phyloP scores from a whole-genome alignment of 37 sponge, comb jelly and placozoan genomes.

The Ephydatia muelleri region DNA sequence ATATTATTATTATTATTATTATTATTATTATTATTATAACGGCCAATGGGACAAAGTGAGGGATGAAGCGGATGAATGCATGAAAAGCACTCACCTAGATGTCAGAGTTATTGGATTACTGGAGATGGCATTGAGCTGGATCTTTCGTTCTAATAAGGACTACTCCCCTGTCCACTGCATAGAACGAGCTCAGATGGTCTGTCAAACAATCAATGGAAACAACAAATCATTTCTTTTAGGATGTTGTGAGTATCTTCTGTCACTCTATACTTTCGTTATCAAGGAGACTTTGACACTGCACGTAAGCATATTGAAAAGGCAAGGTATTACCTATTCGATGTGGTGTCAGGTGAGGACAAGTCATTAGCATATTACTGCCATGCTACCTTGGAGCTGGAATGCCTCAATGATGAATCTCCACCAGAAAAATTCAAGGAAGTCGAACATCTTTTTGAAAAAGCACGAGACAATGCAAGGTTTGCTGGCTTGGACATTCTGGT shows the following conservation, averaged over 20 bases:
- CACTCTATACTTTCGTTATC: constrained; percentile 12
- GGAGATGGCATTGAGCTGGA: constrained; percentile 19
- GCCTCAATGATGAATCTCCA: constrained; percentile 12
- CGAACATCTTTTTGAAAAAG: constrained; percentile 6
- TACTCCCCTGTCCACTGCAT: not conserved
- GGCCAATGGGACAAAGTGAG: constrained; percentile 9
- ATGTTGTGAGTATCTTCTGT: constrained; percentile 15
- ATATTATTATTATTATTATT: too few relatives aligned
- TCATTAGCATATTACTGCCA: constrained; percentile 23
- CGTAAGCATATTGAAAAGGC: not conserved
- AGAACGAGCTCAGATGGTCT: not conserved
- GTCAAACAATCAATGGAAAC: not conserved
- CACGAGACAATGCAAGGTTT: not conserved
- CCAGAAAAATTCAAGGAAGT: constrained; percentile 4
- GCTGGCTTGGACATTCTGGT: constrained; percentile 13
- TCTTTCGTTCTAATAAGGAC: constrained; percentile 6
- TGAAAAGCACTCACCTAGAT: not conserved
- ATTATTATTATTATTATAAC: too few relatives aligned
- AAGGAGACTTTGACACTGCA: not conserved
- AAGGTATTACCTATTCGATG: constrained; percentile 8
- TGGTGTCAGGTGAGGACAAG: constrained; percentile 18
- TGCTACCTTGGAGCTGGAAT: not conserved
- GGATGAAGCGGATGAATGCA: constrained; percentile 9
- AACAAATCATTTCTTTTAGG: constrained; percentile 9
- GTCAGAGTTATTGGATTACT: constrained; percentile 14